Conservation (phyloP, 2,888 invertebrate genomes). For the Atrina japonica region DNA sequence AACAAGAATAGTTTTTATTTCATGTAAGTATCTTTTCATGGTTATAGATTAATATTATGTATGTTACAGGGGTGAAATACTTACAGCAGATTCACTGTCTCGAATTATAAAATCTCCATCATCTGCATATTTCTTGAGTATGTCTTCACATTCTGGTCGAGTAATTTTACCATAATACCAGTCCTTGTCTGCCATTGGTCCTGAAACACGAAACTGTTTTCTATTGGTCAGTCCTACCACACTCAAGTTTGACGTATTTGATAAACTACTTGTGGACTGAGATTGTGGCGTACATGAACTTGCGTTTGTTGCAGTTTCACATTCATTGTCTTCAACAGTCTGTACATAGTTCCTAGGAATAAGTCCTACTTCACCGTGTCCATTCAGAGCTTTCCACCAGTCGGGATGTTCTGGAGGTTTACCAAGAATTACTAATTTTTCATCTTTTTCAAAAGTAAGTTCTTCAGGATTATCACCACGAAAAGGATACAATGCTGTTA, state of each 20-base stretch:
- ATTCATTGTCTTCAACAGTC: slow-evolving; percentile 72
- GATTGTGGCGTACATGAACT: slow-evolving; percentile 76
- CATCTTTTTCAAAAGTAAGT: slow-evolving; percentile 97
- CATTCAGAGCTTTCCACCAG: slow-evolving; percentile 98
- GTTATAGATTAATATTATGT: too few species aligned
- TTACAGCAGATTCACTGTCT: slow-evolving; percentile 99
- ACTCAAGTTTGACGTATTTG: slow-evolving; percentile 70
- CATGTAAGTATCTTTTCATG: too few species aligned
- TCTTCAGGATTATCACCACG: slow-evolving; percentile 92
- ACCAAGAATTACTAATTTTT: slow-evolving; percentile 96
- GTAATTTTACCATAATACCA: slow-evolving; percentile 99
- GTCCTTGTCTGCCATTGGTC: slow-evolving; percentile 82
- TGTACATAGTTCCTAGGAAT: slow-evolving; percentile 87
- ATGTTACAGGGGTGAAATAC: too few species aligned
- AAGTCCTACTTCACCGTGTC: slow-evolving; percentile 94
- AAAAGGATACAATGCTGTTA: slow-evolving; percentile 91
- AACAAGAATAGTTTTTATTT: too few species aligned
- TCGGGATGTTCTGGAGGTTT: slow-evolving; percentile 98
- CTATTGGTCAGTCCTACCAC: slow-evolving; percentile 62
- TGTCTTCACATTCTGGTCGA: slow-evolving; percentile 96
- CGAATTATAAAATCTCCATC: slow-evolving; percentile 99
- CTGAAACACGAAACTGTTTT: slow-evolving; percentile 74
- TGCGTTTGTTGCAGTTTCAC: slow-evolving; percentile 63
- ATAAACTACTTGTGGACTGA: slow-evolving; percentile 77
- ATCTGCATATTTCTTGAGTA: slow-evolving; percentile 96